Evolutionary conservation across 2,113 vertebrate genomes (phyloP).

Genomic region (Parus major): DNA sequence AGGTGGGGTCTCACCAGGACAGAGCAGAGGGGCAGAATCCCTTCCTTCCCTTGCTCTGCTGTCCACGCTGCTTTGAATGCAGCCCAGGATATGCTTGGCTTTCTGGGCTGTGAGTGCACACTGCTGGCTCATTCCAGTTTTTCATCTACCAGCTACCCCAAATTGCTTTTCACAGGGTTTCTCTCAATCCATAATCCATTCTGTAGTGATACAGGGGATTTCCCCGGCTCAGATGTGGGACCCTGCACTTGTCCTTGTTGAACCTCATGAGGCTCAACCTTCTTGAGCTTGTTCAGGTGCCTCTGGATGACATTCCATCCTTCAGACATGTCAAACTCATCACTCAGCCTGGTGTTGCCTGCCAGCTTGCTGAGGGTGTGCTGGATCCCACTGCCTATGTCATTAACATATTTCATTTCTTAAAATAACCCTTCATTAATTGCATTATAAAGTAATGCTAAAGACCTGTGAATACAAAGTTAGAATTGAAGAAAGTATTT

Average conservation of each 20-base stretch:
- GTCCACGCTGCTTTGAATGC: background rate
- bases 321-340: background rate
- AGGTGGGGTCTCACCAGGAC: background rate
- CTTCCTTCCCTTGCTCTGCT: background rate
- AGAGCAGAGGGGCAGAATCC: background rate
- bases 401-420: background rate
- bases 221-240: background rate
- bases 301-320: background rate
- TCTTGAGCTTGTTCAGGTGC: background rate
- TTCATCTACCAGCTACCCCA: background rate
- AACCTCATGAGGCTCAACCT: background rate
- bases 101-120: background rate
- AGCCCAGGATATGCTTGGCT: background rate
- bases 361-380: background rate
- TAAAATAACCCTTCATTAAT: background rate
- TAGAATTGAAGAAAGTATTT: background rate
- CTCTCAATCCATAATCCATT: background rate
- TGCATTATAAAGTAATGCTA: background rate
- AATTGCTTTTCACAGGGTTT: background rate
- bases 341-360: background rate
- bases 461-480: background rate
- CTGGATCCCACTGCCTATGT: background rate
- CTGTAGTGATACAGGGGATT: accelerated
- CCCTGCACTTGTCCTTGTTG: background rate
- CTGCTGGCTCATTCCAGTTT: background rate